phyloP scores from a whole-genome alignment of 2,888 invertebrate genomes.

The Hanleya hanleyi region DNA sequence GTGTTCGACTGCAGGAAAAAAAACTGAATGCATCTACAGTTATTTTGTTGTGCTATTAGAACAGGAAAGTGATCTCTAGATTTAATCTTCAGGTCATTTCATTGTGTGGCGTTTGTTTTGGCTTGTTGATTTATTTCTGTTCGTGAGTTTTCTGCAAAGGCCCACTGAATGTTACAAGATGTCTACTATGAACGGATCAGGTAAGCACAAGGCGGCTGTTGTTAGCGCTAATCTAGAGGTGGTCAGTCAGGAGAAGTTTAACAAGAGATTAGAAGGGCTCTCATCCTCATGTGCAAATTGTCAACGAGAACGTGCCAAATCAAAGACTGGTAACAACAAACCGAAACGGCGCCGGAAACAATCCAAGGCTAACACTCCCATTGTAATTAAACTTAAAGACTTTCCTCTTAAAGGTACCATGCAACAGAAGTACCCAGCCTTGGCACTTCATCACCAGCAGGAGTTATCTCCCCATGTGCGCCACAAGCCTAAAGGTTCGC shows the following conservation, averaged over 20 bases:
- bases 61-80: neutral
- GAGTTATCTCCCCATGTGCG: neutral
- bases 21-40: neutral
- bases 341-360: constrained; percentile 32
- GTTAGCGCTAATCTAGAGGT: constrained; percentile 53
- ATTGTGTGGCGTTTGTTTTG: too few species aligned
- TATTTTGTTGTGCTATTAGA: neutral
- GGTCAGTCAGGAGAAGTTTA: constrained; percentile 58
- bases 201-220: constrained; percentile 2
- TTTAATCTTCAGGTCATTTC: neutral
- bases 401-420: constrained; percentile 56
- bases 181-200: neutral
- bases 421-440: constrained; percentile 44
- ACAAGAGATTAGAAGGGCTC: constrained; percentile 51
- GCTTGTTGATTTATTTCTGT: too few species aligned
- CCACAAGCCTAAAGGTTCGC: neutral
- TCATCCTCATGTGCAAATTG: constrained; percentile 64
- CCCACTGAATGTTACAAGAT: too few species aligned
- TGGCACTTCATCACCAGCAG: neutral
- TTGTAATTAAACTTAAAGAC: constrained; percentile 65
- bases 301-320: constrained; percentile 54
- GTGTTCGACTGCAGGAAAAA: constrained; percentile 9
- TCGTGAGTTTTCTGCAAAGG: too few species aligned
- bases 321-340: constrained; percentile 17
- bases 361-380: constrained; percentile 59